These are phyloP conservation scores for Enhydra lutris DNA, from an alignment of 2,113 vertebrate species.

Conservation along the genomic window DNA sequence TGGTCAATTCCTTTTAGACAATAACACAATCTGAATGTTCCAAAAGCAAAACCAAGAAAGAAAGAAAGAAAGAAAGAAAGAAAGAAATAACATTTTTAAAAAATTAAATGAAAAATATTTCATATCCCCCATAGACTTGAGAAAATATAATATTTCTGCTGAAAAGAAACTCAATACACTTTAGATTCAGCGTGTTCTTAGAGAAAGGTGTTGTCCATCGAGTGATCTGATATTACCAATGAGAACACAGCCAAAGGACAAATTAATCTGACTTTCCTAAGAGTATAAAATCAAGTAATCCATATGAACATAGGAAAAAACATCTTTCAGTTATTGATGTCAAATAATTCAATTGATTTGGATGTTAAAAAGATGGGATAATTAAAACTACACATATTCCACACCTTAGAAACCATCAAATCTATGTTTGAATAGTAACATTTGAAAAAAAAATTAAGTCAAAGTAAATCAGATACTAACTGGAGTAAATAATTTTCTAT, in stretches of 20 bases:
- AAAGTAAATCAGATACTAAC: neutral
- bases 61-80: neutral
- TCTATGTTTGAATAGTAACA: neutral
- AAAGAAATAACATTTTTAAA: neutral
- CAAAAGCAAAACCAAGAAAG: neutral
- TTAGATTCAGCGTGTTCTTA: neutral
- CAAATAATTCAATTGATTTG: neutral
- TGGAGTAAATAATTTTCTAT: neutral
- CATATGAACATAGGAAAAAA: neutral
- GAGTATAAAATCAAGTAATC: neutral
- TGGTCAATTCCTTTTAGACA: neutral
- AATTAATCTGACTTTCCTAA: neutral
- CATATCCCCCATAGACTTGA: neutral
- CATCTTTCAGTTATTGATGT: neutral
- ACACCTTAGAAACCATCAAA: neutral
- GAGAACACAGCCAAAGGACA: neutral
- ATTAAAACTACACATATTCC: neutral
- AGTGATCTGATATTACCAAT: neutral
- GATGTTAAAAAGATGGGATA: neutral
- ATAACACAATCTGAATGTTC: neutral
- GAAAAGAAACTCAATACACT: neutral
- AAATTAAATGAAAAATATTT: neutral
- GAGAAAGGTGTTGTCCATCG: neutral
- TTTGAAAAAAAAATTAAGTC: neutral
- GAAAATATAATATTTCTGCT: neutral